A percentile compares a stretch with the other conserved stretches of the same genome.
Conservation (phyloP, 1,140 invertebrate species). For the Aplysia californica region DNA sequence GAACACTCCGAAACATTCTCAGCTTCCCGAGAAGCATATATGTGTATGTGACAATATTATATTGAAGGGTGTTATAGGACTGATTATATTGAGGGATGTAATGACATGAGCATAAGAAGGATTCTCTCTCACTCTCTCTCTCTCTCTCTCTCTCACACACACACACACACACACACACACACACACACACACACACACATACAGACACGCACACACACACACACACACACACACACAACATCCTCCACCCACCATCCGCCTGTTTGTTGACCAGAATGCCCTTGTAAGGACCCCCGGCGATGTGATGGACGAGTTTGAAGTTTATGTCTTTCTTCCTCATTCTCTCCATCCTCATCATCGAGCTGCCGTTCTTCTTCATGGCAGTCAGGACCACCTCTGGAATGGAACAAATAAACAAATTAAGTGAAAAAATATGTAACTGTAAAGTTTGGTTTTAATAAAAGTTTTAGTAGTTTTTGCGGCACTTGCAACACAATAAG, state of each 20-base stretch:
- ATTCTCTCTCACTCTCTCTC: background rate
- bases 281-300: conserved; percentile 58
- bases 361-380: conserved; percentile 47
- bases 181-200: conserved; percentile 33
- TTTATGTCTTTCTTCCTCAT: conserved; percentile 50
- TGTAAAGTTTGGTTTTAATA: background rate
- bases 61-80: background rate
- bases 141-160: background rate
- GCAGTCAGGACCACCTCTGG: conserved; percentile 60
- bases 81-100: too few relatives aligned
- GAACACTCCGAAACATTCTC: too few relatives aligned
- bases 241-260: conserved; percentile 41
- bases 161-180: background rate
- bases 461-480: background rate
- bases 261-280: conserved; percentile 60
- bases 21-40: too few relatives aligned
- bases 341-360: conserved; percentile 55
- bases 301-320: conserved; percentile 49
- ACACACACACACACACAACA: background rate
- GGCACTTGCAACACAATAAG: background rate
- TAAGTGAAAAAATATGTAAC: background rate
- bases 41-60: background rate
- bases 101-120: too few relatives aligned
- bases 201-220: conserved; percentile 34
- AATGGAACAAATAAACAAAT: background rate